Evolutionary conservation across 1,140 invertebrate species (phyloP), one percentile per base, ranked within the genome.

Genomic region (Saccostrea cuccullata): DNA sequence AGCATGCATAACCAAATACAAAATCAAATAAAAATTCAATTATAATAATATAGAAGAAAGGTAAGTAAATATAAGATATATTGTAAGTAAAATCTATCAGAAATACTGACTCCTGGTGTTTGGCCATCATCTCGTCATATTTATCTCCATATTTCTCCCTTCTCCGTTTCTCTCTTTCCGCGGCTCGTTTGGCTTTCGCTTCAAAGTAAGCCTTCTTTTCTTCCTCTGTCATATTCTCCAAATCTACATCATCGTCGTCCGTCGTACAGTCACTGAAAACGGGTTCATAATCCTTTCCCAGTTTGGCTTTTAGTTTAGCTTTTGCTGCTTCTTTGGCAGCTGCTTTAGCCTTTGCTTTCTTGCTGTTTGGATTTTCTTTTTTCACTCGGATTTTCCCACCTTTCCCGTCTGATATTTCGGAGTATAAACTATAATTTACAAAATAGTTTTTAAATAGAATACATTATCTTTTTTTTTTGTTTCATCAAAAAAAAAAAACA

Each of bases 61-160:
- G 47, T 47, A 47, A 47, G 6, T 47, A 36, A 36, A 47, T 47
- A 47, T 47, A 47, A 9, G 47, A 47, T 8, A 47, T 9, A 47
- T 9, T 47, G 47, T 47, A 64, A 64, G 5, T 64, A n/a, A 64
- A 64, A 64, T 17, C n/a, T 20, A 6, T 64, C 17, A 64, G 58
- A 20, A n/a, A 55, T 88, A 92, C 94, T 70, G 90, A 95, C 94
- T 91, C 91, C 91, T 94, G 88, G 86, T 94, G 91, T 82, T 94
- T 92, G 56, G 88, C 91, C 89, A 93, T 87, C 92, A 95, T 95
- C 85, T 94, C 92, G 56, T 94, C 94, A 86, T 95, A 95, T 91
- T 94, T 93, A 64, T 94, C 94, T 11, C 94, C 94, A 84, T 95
- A 95, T 92, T 95, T 95, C 88, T 95, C 94, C 47, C 92, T 70